Evolutionary conservation across 2,113 vertebrate genomes (phyloP).

Genomic region (Phyllopteryx taeniolatus): DNA sequence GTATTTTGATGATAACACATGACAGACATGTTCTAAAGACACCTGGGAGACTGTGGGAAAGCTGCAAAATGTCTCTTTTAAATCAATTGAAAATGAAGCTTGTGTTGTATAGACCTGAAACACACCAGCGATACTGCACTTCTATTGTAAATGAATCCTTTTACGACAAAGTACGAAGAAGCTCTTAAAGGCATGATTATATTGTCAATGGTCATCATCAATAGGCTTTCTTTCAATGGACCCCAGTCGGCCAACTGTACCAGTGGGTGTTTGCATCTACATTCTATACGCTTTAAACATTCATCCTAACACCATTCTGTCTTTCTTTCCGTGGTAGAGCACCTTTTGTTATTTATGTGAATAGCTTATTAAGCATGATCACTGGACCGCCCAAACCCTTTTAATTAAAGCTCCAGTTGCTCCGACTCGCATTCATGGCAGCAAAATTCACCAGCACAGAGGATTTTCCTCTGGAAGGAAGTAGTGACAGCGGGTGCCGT

Average conservation of each 20-base stretch:
- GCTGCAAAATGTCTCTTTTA: neutral
- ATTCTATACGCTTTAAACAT: constrained; percentile 18
- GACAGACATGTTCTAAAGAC: too few relatives aligned
- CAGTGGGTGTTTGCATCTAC: constrained; percentile 31
- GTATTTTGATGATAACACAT: too few relatives aligned
- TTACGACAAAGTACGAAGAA: neutral
- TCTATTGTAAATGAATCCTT: neutral
- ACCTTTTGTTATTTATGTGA: constrained; percentile 50
- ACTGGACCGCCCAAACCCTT: constrained; percentile 53
- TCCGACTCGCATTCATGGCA: constrained; percentile 50
- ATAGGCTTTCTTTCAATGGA: constrained; percentile 1
- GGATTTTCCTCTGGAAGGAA: constrained; percentile 25
- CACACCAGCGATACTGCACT: neutral
- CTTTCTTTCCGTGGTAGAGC: constrained; percentile 30
- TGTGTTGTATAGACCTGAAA: neutral
- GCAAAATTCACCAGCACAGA: constrained; percentile 27
- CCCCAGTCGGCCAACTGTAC: constrained; percentile 21
- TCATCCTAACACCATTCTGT: constrained; percentile 25
- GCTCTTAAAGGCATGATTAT: neutral
- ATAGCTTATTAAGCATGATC: constrained; percentile 56
- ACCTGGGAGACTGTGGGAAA: neutral
- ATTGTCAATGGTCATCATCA: neutral
- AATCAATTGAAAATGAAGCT: constrained; percentile 11
- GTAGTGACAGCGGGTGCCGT: constrained; percentile 43
- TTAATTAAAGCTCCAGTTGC: constrained; percentile 46